Evolutionary conservation across 2,797 vertebrate species (phyloP), one percentile per base, ranked within the genome.

Genomic region (Eospalax fontanierii): DNA sequence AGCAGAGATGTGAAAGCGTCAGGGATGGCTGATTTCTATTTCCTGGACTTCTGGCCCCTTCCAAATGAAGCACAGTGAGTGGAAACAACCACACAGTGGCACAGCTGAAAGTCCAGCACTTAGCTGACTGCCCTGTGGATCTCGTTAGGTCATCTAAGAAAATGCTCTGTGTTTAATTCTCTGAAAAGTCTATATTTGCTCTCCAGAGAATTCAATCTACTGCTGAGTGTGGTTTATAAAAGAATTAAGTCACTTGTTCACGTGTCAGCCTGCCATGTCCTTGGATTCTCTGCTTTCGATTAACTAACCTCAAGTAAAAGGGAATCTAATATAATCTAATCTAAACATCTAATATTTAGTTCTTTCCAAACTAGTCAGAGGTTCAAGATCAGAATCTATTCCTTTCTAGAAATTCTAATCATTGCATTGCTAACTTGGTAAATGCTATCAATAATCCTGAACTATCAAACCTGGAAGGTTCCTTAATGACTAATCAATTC

Each of bases 321-420:
- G 0, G 30, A 95, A 82, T 26, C n/a, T n/a, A n/a, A n/a, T n/a
- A n/a, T n/a, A n/a, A n/a, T n/a, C n/a, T n/a, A n/a, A n/a, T n/a
- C n/a, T n/a, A 94, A n/a, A 7, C 54, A 16, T 59, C 24, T 9
- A 91, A 83, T 89, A 75, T 43, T 93, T 86, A 71, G 15, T 12
- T 79, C 59, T 87, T 28, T 91, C 22, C 24, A 12, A 35, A 65
- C 10, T 66, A 18, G 22, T 35, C 33, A 35, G 59, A 43, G 50
- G 4, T 28, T 90, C 46, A 78, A 85, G n/a, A 79, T 59, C 21
- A 79, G 43, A 84, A 82, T 78, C 2, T 2, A 54, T 68, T 50
- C 7, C 24, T 91, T 87, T 78, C 54, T 40, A 93, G 82, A 76
- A 81, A 73, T n/a, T 76, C 38, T 2, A 66, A 6, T 54, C 35